Base-by-base conservation (phyloP, 2,888 invertebrate species). In the Ochropacha duplaris region DNA sequence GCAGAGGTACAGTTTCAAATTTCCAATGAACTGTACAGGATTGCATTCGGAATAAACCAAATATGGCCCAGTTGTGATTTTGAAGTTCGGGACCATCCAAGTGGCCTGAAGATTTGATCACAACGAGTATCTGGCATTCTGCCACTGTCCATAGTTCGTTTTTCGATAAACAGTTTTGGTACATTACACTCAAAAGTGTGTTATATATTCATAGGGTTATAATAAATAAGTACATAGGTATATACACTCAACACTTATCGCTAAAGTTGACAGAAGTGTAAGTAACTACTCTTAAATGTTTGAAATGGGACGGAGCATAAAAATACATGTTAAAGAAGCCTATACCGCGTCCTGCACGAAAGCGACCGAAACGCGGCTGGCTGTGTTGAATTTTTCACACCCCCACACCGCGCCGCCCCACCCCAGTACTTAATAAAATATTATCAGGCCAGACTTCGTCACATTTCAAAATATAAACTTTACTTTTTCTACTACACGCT, bases 371-470 rank as follows among this genome's bases (percentile, higher is more conserved):
- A 72, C 71, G 78, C 76, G 79, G 74, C 72, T 74, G 74, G 72
- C 66, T 58, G 62, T 72, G 75, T 65, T 87, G 84, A 88, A 88
- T 88, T 87, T 88, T 88, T 86, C 86, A 88, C 83, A 80, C 80
- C 77, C 73, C 72, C 69, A 69, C 60, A 66, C 64, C 62, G 44
- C n/a, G 16, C 44, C 6, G 57, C 71, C 73, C 71, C 73, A 65
- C 75, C 79, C 76, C 67, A 54, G 69, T 70, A 73, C 78, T 89
- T 86, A 86, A 90, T 90, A 90, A 88, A 86, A 87, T 84, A 89
- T 88, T 75, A 86, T 68, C 71, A 65, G 50, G 69, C 65, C 71
- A 83, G 82, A 85, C 87, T 86, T 88, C 86, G 86, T 86, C 88
- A 87, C 88, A 86, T 86, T 75, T 84, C 81, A 79, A 82, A 74